Base-by-base conservation (phyloP, 1,140 invertebrate genomes). In the Zelostemma sp. region DNA sequence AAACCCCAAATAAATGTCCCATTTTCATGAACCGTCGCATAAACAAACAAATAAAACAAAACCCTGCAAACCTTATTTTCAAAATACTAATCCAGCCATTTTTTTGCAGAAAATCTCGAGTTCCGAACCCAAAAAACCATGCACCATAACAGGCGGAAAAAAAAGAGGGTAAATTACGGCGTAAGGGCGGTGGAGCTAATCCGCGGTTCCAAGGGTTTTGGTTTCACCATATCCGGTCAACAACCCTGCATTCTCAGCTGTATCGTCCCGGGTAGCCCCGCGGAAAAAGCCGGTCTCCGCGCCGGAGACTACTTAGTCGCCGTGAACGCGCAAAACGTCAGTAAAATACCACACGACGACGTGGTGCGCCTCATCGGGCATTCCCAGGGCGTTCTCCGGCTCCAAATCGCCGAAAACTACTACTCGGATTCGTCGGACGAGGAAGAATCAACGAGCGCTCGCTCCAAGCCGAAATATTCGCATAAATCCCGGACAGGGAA, bases 181-280 rank as follows among this genome's bases (percentile, higher is more conserved):
- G 91, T 95, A 14, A 90, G 94, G 47, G 93, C 92, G 1, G 93
- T 97, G 14, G 94, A 97, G 75, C 90, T 98, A 6, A 87, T 90
- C 0, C 88, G 95, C 54, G 94, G 95, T 1, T 88, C 90, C 57
- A 93, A 93, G 74, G 95, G 95, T 6, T 97, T 94, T 82, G 95
- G 95, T 5, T 97, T 97, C 76, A 97, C 95, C 9, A 95, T 97
- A 68, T 96, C 95, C n/a, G 95, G 95, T 0, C 94, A 97, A 75
- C 93, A 94, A 71, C 95, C 95, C 0, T 96, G 95, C 80, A 92
- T 96, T 68, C 86, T 97, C 8, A 95, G 94, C 71, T 95, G 93
- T 80, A 96, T 96, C 72, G 93, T 95, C 0, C 86, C 88, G 60
- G 91, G 92, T 62, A 95, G 93, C 74, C 94, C 94, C 1, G 95